Percentiles rank a stretch among this genome's conserved stretches.
Conservation (phyloP, 2,113 vertebrate species). For the Rallus limicola region DNA sequence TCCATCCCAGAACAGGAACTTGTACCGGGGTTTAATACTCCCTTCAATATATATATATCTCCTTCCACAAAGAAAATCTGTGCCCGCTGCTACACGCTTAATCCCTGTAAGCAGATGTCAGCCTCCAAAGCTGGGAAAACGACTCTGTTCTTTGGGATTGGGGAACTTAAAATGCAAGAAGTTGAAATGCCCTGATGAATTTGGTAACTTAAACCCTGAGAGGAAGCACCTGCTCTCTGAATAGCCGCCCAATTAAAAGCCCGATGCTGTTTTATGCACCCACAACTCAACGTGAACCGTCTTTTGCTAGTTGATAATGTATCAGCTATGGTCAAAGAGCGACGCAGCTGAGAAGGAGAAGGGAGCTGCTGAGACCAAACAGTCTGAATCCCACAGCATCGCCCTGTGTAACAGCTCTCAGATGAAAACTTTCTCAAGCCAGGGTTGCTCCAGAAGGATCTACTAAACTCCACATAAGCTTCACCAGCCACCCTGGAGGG, state of each 20-base stretch:
- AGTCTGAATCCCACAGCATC: not conserved
- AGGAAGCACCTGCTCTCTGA: slow-evolving; percentile 70
- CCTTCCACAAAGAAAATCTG: not conserved
- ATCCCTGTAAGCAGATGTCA: slow-evolving; percentile 60
- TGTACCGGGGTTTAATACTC: not conserved
- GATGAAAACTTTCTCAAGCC: not conserved
- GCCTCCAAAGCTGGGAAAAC: slow-evolving; percentile 61
- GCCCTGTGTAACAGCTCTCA: not conserved
- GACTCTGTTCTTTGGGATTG: slow-evolving; percentile 56
- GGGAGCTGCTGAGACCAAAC: not conserved
- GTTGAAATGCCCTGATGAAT: slow-evolving; percentile 31
- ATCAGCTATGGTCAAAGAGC: not conserved
- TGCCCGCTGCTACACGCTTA: slow-evolving; percentile 2
- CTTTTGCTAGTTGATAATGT: not conserved
- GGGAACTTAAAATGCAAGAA: slow-evolving; percentile 14
- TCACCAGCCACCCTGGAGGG: not conserved
- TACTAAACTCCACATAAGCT: rapidly evolving
- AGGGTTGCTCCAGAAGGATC: not conserved
- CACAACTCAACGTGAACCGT: not conserved
- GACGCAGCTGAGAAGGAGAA: not conserved
- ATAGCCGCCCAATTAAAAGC: slow-evolving; percentile 12
- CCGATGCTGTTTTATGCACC: not conserved
- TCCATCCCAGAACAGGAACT: not conserved
- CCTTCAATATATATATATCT: not conserved
- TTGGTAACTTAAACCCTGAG: not conserved